Evolutionary conservation across 2,113 vertebrate species (phyloP).

Genomic region (Lepus americanus): DNA sequence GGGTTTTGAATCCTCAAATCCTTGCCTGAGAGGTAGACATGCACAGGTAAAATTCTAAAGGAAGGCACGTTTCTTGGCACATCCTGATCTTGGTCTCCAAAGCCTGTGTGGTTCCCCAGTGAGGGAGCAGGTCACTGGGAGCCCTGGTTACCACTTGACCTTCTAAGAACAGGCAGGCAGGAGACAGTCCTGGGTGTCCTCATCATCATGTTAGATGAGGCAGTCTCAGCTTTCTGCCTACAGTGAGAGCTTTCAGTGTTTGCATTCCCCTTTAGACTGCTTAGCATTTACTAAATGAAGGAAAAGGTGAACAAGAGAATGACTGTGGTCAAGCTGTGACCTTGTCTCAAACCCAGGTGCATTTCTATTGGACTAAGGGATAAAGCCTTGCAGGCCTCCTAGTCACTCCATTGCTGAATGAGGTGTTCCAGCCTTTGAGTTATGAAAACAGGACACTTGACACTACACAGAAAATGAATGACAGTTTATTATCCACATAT

Average conservation of each 20-base stretch:
- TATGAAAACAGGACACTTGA: neutral
- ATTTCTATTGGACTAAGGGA: neutral
- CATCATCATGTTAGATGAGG: neutral
- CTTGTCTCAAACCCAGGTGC: neutral
- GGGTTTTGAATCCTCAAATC: neutral
- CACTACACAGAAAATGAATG: neutral
- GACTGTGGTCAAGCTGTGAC: neutral
- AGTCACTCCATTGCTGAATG: neutral
- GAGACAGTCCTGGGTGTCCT: neutral
- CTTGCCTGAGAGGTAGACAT: neutral
- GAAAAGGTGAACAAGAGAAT: neutral
- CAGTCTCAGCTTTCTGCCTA: neutral
- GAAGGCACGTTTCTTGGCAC: neutral
- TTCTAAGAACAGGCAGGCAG: neutral
- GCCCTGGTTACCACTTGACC: neutral
- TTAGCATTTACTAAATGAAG: slow-evolving; percentile 6
- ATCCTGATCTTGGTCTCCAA: neutral
- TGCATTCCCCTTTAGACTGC: neutral
- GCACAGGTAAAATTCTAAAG: neutral
- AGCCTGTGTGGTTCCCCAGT: neutral
- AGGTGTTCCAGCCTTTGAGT: neutral
- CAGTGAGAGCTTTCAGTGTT: neutral
- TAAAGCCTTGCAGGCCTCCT: neutral
- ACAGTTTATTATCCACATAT: neutral
- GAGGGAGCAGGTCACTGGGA: neutral